These are phyloP conservation scores for Ruditapes philippinarum DNA, from an alignment of 1,140 invertebrate species.

Conservation along the genomic window DNA sequence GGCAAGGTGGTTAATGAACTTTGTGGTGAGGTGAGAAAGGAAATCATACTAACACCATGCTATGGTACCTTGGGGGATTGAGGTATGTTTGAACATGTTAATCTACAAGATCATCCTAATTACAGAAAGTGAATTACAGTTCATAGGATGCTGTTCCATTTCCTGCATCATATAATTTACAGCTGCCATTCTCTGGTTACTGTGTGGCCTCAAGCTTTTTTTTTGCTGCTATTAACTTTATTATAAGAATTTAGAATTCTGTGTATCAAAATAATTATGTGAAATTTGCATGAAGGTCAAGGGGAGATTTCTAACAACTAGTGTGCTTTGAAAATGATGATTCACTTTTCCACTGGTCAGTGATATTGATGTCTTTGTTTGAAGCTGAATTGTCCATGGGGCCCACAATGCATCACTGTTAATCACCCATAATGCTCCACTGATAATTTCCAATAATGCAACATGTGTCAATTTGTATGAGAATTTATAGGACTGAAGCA, in stretches of 20 bases:
- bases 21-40: not conserved
- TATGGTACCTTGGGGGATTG: not conserved
- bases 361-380: conserved; percentile 41
- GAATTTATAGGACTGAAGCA: conserved; percentile 6
- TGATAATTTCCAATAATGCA: conserved; percentile 38
- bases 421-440: conserved; percentile 20
- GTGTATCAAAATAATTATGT: too few species aligned
- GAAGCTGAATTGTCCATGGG: not conserved
- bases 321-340: too few species aligned
- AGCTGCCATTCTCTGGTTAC: too few species aligned
- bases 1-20: too few species aligned
- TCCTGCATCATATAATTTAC: not conserved
- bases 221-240: too few species aligned
- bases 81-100: not conserved
- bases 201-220: too few species aligned
- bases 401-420: not conserved
- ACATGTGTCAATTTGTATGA: conserved; percentile 33
- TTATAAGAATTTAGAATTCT: too few species aligned
- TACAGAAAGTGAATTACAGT: conserved; percentile 1
- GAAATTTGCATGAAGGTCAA: too few species aligned
- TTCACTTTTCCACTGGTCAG: not conserved
- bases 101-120: not conserved
- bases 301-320: too few species aligned
- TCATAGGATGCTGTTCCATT: not conserved
- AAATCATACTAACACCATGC: not conserved